phyloP scores from a whole-genome alignment of 2,888 invertebrate species.

The Drosophila prostipennis region DNA sequence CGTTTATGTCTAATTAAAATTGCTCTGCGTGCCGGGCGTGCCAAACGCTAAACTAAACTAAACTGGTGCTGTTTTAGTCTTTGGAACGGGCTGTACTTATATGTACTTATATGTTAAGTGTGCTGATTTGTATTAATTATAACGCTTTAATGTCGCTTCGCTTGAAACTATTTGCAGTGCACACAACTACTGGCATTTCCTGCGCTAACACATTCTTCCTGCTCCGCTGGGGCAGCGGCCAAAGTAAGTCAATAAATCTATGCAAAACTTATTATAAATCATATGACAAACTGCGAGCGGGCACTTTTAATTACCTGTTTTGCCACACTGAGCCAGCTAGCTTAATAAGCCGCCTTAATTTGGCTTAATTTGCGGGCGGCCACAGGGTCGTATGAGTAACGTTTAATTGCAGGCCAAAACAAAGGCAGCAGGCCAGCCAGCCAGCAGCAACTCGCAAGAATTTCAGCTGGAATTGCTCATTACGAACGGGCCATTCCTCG shows the following conservation, averaged over 20 bases:
- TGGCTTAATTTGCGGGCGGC: slow-evolving; percentile 70
- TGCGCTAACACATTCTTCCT: slow-evolving; percentile 67
- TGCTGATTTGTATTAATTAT: slow-evolving; percentile 73
- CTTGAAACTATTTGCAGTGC: slow-evolving; percentile 62
- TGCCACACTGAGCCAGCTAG: slow-evolving; percentile 31
- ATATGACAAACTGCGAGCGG: slow-evolving; percentile 65
- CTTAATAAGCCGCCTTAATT: slow-evolving; percentile 70
- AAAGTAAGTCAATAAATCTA: slow-evolving; percentile 70
- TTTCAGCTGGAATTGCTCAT: slow-evolving; percentile 73
- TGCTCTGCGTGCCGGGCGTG: slow-evolving; percentile 61
- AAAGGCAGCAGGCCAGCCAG: slow-evolving; percentile 34
- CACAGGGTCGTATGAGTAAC: slow-evolving; percentile 80
- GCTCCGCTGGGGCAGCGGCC: slow-evolving; percentile 41
- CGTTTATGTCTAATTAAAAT: slow-evolving; percentile 81
- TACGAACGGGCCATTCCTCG: slow-evolving; percentile 59
- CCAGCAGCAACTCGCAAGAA: slow-evolving; percentile 64
- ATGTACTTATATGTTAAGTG: slow-evolving; percentile 64
- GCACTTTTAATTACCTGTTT: slow-evolving; percentile 65
- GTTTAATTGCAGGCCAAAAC: slow-evolving; percentile 65
- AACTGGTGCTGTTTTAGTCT: slow-evolving; percentile 23
- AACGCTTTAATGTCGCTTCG: slow-evolving; percentile 60
- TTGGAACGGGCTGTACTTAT: slow-evolving; percentile 3
- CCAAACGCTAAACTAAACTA: slow-evolving; percentile 52
- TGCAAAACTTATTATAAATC: slow-evolving; percentile 75
- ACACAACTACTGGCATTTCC: slow-evolving; percentile 59